A percentile compares a stretch with the other conserved stretches of the same genome.
These are phyloP conservation scores for Tursiops truncatus DNA, from an alignment of 2,113 vertebrate genomes.

Conservation along the genomic window DNA sequence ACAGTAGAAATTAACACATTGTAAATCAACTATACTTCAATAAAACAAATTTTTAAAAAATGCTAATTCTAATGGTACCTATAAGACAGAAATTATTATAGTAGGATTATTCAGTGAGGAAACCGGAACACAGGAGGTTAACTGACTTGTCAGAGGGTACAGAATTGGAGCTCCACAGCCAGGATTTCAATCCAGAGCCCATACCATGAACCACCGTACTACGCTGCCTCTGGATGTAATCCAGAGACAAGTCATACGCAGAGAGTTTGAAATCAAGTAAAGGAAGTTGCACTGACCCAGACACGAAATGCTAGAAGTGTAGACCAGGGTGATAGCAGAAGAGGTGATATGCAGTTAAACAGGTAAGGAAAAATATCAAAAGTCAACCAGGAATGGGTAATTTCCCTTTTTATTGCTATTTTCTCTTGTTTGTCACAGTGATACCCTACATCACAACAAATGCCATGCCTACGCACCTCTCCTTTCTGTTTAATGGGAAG, in stretches of 20 bases:
- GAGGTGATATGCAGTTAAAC: not conserved
- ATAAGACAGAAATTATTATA: not conserved
- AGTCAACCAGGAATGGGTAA: not conserved
- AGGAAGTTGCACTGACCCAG: not conserved
- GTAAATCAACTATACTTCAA: no score
- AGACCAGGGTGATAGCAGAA: not conserved
- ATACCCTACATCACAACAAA: not conserved
- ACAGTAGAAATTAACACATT: no score
- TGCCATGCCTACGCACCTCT: not conserved
- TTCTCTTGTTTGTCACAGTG: not conserved
- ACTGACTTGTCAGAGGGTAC: not conserved
- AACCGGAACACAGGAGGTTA: not conserved
- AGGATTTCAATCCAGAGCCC: not conserved
- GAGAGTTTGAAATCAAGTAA: constrained; percentile 7
- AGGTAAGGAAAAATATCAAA: not conserved
- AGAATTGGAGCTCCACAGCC: not conserved
- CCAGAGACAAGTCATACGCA: not conserved
- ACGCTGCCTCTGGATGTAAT: not conserved
- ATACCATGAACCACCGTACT: not conserved
- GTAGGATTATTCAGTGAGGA: not conserved
- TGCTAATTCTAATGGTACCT: not conserved
- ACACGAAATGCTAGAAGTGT: not conserved
- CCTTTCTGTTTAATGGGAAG: not conserved
- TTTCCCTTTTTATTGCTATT: not conserved
- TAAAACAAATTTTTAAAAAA: no score